phyloP scores from a whole-genome alignment of 1,140 invertebrate species.

The Brachionus calyciflorus region DNA sequence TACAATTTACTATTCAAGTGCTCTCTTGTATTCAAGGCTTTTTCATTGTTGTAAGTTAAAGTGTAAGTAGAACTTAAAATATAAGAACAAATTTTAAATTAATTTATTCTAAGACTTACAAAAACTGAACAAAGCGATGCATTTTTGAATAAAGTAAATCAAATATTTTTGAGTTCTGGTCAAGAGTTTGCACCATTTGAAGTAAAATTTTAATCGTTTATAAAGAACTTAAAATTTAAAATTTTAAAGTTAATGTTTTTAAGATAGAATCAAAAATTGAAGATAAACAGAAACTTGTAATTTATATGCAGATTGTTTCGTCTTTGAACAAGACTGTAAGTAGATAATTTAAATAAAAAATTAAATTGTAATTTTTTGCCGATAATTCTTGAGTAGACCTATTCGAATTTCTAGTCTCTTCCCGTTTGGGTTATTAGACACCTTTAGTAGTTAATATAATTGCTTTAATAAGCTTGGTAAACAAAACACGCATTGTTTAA shows the following conservation, averaged over 20 bases:
- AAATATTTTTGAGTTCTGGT: background rate
- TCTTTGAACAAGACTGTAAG: conserved; percentile 26
- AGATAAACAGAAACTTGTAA: background rate
- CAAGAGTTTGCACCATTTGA: background rate
- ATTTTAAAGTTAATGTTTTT: background rate
- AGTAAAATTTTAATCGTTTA: background rate
- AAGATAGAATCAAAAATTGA: background rate
- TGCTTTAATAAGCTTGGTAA: no score
- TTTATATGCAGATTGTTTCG: conserved; percentile 8
- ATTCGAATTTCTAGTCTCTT: no score
- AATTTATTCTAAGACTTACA: background rate
- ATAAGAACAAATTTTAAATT: background rate
- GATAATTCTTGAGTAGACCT: no score
- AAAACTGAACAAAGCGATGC: background rate
- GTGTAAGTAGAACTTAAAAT: background rate
- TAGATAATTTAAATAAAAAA: background rate
- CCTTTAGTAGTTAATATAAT: no score
- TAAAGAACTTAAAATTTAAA: background rate
- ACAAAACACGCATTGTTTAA: no score
- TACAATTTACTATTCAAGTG: background rate
- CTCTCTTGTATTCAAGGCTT: conserved; percentile 18
- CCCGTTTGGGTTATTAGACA: no score
- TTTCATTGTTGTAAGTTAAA: conserved; percentile 9
- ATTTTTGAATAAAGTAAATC: conserved; percentile 19
- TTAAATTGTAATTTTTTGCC: no score